Conservation (phyloP, 2,888 invertebrate species). For the Salticus scenicus region DNA sequence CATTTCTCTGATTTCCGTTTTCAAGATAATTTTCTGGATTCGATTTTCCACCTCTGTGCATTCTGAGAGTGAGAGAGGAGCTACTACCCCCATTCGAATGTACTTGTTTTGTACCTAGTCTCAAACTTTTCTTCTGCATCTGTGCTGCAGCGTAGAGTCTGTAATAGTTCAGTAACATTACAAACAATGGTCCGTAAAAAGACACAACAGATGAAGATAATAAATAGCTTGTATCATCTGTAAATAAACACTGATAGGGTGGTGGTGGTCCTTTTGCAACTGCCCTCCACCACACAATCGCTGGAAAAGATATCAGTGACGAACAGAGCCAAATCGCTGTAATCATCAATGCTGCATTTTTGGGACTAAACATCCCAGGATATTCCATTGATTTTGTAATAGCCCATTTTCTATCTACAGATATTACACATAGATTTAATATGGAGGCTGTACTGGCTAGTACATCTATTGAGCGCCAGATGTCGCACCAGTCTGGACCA, state of each 20-base stretch:
- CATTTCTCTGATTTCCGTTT: slow-evolving; percentile 24
- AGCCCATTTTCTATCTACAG: slow-evolving; percentile 97
- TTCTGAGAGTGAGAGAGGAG: slow-evolving; percentile 85
- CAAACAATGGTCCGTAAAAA: slow-evolving; percentile 95
- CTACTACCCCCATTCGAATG: slow-evolving; percentile 73
- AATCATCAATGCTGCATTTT: slow-evolving; percentile 89
- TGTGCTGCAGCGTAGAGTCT: slow-evolving; percentile 95
- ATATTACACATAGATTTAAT: slow-evolving; percentile 96
- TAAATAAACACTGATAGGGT: slow-evolving; percentile 93
- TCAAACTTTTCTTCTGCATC: slow-evolving; percentile 91
- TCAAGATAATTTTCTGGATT: slow-evolving; percentile 42
- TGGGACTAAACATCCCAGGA: slow-evolving; percentile 93
- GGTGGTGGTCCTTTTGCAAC: slow-evolving; percentile 76
- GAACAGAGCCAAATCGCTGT: slow-evolving; percentile 97
- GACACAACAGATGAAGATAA: slow-evolving; percentile 98
- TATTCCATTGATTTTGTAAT: slow-evolving; percentile 99
- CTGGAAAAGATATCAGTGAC: slow-evolving; percentile 97
- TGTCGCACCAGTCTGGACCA: slow-evolving; percentile 96
- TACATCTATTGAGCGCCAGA: slow-evolving; percentile 97
- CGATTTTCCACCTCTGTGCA: slow-evolving; percentile 88
- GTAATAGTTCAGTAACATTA: slow-evolving; percentile 99
- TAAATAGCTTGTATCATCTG: slow-evolving; percentile 95
- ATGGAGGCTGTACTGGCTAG: slow-evolving; percentile 98
- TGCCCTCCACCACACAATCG: slow-evolving; percentile 82
- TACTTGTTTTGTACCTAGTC: slow-evolving; percentile 87